phyloP scores from a whole-genome alignment of 2,113 vertebrate genomes.

The Tetrao urogallus region DNA sequence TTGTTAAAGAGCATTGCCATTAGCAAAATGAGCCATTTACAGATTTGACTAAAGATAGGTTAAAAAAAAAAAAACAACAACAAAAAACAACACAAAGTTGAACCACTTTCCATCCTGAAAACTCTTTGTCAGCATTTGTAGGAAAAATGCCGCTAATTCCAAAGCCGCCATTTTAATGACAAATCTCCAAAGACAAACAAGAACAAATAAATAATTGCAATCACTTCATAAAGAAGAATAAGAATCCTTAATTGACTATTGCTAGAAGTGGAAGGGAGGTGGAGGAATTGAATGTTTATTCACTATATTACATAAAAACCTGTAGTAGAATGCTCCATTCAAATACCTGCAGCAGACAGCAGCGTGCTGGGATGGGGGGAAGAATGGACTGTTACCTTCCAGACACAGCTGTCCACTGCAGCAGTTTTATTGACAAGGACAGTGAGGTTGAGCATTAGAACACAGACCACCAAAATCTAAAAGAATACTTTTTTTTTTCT shows the following conservation, averaged over 20 bases:
- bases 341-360: not conserved
- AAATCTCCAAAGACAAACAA: not conserved
- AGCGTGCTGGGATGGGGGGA: not conserved
- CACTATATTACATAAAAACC: not conserved
- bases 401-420: not conserved
- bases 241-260: not conserved
- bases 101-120: not conserved
- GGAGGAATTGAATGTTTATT: not conserved
- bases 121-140: not conserved
- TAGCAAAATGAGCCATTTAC: constrained; percentile 25
- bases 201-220: not conserved
- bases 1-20: constrained; percentile 10
- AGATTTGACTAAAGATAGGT: constrained; percentile 3
- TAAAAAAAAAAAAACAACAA: not conserved
- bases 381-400: not conserved
- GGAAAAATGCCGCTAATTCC: not conserved
- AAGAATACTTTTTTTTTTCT: not conserved
- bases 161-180: not conserved
- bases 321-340: not conserved
- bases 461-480: not conserved
- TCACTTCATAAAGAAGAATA: not conserved
- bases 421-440: not conserved
- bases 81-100: not conserved
- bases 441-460: not conserved
- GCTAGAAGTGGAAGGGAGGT: not conserved